Evolutionary conservation across 2,888 invertebrate genomes (phyloP).

Genomic region (Scaptomyza caliginosa): DNA sequence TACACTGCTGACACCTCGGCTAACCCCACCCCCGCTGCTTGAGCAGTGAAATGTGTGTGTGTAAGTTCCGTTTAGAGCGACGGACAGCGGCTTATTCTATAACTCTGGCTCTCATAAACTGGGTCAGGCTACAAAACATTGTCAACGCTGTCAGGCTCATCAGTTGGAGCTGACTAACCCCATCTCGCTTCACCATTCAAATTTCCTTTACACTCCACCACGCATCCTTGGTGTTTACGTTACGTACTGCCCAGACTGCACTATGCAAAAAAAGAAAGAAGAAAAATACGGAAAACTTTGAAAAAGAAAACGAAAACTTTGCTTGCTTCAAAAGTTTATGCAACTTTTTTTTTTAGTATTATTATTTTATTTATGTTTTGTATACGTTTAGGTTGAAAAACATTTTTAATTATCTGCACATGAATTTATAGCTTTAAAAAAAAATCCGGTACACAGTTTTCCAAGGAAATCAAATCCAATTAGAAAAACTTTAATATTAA

Average conservation of each 20-base stretch:
- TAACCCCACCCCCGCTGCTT: neutral
- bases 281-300: neutral
- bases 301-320: neutral
- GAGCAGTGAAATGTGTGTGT: constrained; percentile 18
- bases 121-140: constrained; percentile 47
- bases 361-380: too few species aligned
- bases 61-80: constrained; percentile 23
- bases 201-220: neutral
- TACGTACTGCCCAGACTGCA: neutral
- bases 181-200: neutral
- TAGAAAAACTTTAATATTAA: too few species aligned
- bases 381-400: too few species aligned
- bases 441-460: too few species aligned
- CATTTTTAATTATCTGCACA: too few species aligned
- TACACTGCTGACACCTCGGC: neutral
- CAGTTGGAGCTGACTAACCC: constrained; percentile 3
- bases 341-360: neutral
- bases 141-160: constrained; percentile 49
- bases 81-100: constrained; percentile 23
- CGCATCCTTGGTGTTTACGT: neutral
- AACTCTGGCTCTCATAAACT: constrained; percentile 41
- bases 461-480: neutral
- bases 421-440: neutral
- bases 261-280: neutral
- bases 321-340: neutral